Evolutionary conservation across 1,140 invertebrate species (phyloP).

Genomic region (Lucilia cuprina): DNA sequence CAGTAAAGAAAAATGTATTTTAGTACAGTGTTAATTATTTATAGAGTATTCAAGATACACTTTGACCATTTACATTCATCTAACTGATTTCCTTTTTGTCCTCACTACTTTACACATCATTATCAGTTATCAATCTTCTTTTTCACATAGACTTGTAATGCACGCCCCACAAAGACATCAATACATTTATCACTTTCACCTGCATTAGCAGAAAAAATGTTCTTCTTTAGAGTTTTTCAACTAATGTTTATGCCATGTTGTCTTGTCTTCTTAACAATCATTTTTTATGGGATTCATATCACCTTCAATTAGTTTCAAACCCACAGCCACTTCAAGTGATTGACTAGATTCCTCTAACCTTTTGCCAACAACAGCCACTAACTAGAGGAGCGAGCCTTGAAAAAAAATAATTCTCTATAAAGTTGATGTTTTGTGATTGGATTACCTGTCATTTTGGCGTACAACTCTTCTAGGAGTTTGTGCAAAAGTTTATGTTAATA

Average conservation of each 20-base stretch:
- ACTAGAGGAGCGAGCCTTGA: background rate
- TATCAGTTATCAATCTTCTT: background rate
- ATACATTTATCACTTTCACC: background rate
- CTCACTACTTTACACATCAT: background rate
- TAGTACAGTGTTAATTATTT: too few relatives aligned
- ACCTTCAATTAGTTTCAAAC: constrained; percentile 32
- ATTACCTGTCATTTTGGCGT: constrained; percentile 32
- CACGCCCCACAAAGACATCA: background rate
- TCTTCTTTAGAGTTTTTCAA: background rate
- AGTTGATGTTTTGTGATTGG: constrained; percentile 19
- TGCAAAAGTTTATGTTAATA: background rate
- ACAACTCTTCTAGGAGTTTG: background rate
- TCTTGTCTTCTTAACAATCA: background rate
- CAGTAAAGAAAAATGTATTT: too few relatives aligned
- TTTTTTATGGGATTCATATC: constrained; percentile 19
- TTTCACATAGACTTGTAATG: background rate
- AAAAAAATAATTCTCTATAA: too few relatives aligned
- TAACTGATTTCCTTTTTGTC: background rate
- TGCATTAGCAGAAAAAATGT: background rate
- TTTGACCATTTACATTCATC: too few relatives aligned
- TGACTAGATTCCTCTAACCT: constrained; percentile 25
- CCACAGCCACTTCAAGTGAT: constrained; percentile 25
- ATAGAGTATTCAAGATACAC: too few relatives aligned
- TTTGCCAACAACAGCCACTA: background rate
- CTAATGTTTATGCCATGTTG: background rate